phyloP scores from a whole-genome alignment of 2,113 vertebrate species.

The Hippocampus comes region DNA sequence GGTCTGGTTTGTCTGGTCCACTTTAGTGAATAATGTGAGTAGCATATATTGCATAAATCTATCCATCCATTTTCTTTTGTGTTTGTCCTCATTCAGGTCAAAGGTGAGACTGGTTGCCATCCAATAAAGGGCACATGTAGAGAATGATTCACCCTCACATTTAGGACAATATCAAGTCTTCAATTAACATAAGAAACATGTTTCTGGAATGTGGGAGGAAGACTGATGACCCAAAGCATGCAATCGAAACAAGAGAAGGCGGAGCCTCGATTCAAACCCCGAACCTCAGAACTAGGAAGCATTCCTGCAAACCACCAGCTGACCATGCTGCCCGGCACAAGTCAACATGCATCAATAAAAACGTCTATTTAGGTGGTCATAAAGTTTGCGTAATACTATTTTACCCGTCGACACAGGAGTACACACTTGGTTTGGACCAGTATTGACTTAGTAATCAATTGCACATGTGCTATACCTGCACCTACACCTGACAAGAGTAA shows the following conservation, averaged over 20 bases:
- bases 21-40: background rate
- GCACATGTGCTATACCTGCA: conserved; percentile 1
- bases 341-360: background rate
- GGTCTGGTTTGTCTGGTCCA: background rate
- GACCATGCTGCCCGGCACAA: background rate
- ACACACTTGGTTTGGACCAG: background rate
- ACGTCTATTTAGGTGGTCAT: background rate
- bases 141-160: background rate
- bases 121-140: background rate
- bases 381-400: background rate
- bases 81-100: background rate
- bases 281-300: background rate
- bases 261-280: background rate
- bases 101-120: background rate
- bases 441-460: conserved; percentile 10
- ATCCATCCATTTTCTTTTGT: background rate
- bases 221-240: background rate
- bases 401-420: too few relatives aligned
- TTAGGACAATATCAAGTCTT: background rate
- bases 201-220: background rate
- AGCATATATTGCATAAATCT: background rate
- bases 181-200: background rate
- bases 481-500: background rate
- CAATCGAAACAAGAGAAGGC: background rate
- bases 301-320: background rate